phyloP scores from a whole-genome alignment of 2,797 vertebrate genomes.

The Acipenser transmontanus region DNA sequence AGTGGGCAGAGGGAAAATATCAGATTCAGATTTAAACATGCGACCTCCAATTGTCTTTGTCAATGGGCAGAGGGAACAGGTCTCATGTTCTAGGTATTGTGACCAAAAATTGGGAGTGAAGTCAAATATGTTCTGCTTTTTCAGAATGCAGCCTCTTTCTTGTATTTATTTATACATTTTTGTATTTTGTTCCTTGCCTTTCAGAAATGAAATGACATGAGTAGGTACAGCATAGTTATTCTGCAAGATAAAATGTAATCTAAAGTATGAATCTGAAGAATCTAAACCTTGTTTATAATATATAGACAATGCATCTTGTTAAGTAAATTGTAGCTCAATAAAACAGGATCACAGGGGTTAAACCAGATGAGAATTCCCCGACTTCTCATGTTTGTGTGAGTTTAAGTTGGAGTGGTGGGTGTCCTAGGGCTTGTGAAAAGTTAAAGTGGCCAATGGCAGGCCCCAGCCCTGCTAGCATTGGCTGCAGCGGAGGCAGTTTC shows the following conservation, averaged over 20 bases:
- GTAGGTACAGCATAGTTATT: not conserved
- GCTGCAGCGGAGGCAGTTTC: conserved; percentile 30
- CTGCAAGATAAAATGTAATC: no score
- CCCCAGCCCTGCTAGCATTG: conserved; percentile 11
- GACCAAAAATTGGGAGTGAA: conserved; percentile 51
- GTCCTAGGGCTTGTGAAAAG: conserved; percentile 34
- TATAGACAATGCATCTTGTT: no score
- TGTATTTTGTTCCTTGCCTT: not conserved
- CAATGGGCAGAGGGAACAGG: conserved; percentile 59
- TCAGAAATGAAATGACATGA: not conserved
- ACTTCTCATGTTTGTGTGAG: no score
- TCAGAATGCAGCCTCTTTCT: conserved; percentile 38
- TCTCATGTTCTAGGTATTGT: conserved; percentile 59
- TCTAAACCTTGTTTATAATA: no score
- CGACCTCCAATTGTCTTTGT: conserved; percentile 58
- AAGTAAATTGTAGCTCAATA: no score
- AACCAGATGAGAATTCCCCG: no score
- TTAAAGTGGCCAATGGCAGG: not conserved
- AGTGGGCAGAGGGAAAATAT: conserved; percentile 59
- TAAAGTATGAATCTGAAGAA: no score
- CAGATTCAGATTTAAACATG: conserved; percentile 52
- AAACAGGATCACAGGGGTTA: no score
- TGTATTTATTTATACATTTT: conserved; percentile 11
- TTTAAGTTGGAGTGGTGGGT: conserved; percentile 47
- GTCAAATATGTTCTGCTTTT: conserved; percentile 58